Base-by-base conservation (phyloP, 1,140 invertebrate species). In the Lysiphlebus fabarum region DNA sequence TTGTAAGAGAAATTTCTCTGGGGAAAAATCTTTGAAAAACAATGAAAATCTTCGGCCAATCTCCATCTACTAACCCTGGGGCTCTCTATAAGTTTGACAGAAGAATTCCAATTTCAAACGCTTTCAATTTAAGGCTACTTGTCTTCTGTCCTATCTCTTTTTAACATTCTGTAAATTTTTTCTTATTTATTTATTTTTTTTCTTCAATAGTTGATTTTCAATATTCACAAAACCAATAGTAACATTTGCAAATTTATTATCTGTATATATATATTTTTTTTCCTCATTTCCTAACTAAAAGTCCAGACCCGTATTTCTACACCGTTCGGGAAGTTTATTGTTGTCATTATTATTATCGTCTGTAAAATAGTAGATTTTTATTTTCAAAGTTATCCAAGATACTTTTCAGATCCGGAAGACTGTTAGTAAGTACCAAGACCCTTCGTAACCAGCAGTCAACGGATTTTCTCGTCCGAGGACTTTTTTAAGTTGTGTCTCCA, bases 61-160 rank as follows among this genome's bases (percentile, higher is more conserved):
- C 61, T 56, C 61, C 62, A 56, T 14, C 37, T 63, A 63, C 66
- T 62, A 70, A 50, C 68, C 68, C 64, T 59, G 12, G 56, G 53
- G 62, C 68, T 54, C 48, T 64, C 63, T 59, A 63, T 65, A 66
- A 73, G 62, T 73, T 70, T 69, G 65, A 63, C 68, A 67, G 66
- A 66, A 71, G 69, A 73, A 73, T 73, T 73, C 65, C 70, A 73
- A 73, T 73, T 72, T 71, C 69, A 62, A 65, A 38, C 67, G 70
- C 69, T 68, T 70, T 47, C 71, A 70, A 73, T 73, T 73, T 73
- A 70, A 70, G 62, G 62, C 66, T 70, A 68, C 71, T 72, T 71
- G 71, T 72, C 69, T 74, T 69, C 61, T 55, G 53, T 55, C 53
- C 56, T 47, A 62, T 64, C 62, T 54, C 49, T 48, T 63, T 38